Evolutionary conservation across 1,140 invertebrate species (phyloP).

Genomic region (Hormaphis cornu): DNA sequence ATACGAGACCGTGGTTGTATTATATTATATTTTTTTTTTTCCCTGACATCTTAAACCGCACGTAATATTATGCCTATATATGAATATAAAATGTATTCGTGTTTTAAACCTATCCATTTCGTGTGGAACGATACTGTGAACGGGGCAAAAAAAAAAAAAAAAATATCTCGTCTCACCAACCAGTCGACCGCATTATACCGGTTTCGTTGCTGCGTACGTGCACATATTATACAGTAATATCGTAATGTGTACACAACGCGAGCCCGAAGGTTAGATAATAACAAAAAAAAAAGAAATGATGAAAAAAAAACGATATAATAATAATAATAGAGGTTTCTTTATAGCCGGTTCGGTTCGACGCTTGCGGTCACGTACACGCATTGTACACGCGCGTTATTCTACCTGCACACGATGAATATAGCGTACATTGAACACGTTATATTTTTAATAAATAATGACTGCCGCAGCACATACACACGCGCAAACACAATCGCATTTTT

Average conservation of each 20-base stretch:
- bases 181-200: constrained; percentile 30
- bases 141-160: too few relatives aligned
- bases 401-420: too few relatives aligned
- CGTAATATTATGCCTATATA: background rate
- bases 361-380: constrained; percentile 4
- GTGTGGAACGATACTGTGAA: constrained; percentile 4
- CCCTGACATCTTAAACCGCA: background rate
- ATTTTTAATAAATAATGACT: background rate
- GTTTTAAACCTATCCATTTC: background rate
- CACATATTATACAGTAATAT: too few relatives aligned
- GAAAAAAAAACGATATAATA: background rate
- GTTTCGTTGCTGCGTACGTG: constrained; percentile 22
- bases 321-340: constrained; percentile 2
- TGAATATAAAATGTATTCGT: constrained; percentile 30
- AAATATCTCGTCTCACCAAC: constrained; percentile 27
- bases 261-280: constrained; percentile 10
- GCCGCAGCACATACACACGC: too few relatives aligned
- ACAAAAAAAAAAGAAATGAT: background rate
- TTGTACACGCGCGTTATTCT: background rate
- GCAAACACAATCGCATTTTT: too few relatives aligned
- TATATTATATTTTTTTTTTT: too few relatives aligned
- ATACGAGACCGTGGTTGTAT: too few relatives aligned
- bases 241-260: too few relatives aligned
- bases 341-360: background rate
- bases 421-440: background rate